Conservation (phyloP, 2,888 invertebrate genomes). For the Drosophila seclusa region DNA sequence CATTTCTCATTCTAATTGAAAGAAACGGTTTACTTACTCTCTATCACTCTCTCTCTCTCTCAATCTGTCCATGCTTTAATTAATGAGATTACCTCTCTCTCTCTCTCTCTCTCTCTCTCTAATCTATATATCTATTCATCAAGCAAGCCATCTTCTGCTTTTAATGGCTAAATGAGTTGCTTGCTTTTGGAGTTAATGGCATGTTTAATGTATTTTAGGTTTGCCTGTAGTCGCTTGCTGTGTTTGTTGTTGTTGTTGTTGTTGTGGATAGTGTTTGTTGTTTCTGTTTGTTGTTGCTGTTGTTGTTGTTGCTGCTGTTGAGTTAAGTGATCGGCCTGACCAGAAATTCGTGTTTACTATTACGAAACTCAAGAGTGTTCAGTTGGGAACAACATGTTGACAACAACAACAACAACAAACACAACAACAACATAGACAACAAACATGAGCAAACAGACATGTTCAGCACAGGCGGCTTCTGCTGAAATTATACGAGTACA, state of each 20-base stretch:
- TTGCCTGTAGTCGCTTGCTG: constrained; percentile 19
- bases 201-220: constrained; percentile 53
- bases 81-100: too few relatives aligned
- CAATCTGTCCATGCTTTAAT: too few relatives aligned
- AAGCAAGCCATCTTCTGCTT: constrained; percentile 16
- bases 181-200: constrained; percentile 33
- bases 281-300: constrained; percentile 8
- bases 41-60: neutral
- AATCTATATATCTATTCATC: constrained; percentile 3
- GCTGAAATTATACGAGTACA: constrained; percentile 57
- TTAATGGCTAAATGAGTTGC: constrained; percentile 22
- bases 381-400: constrained; percentile 61
- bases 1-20: neutral
- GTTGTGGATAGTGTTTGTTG: neutral
- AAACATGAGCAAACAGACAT: constrained; percentile 51
- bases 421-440: constrained; percentile 25
- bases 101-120: neutral
- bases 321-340: constrained; percentile 51
- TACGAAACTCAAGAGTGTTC: constrained; percentile 40
- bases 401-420: constrained; percentile 43
- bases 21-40: neutral
- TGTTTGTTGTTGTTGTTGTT: neutral
- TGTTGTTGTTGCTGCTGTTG: constrained; percentile 24
- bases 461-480: constrained; percentile 31
- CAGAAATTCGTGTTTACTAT: constrained; percentile 26